Evolutionary conservation across 2,113 vertebrate genomes (phyloP).

Genomic region (Stegostoma tigrinum): DNA sequence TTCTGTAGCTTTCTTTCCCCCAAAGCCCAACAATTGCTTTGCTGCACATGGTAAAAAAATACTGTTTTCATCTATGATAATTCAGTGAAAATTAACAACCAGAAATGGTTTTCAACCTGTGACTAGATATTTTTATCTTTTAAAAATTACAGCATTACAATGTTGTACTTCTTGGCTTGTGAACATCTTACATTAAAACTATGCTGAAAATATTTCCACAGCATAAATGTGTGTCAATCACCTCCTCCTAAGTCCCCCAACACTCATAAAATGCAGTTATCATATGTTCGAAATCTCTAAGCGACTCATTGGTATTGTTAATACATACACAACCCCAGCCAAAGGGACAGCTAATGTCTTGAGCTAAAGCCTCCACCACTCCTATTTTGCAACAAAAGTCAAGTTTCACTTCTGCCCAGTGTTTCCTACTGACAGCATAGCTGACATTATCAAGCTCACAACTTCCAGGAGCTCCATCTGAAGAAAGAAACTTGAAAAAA

Average conservation of each 20-base stretch:
- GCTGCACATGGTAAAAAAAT: not conserved
- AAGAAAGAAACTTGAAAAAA: not conserved
- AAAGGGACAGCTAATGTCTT: not conserved
- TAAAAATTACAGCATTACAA: not conserved
- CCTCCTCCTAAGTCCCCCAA: not conserved
- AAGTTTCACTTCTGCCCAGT: not conserved
- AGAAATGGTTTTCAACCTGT: not conserved
- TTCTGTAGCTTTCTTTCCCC: not conserved
- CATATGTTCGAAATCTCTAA: not conserved
- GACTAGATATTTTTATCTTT: not conserved
- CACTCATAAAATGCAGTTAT: not conserved
- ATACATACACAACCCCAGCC: not conserved
- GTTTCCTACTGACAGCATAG: not conserved
- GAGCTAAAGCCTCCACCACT: not conserved
- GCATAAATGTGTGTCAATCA: constrained; percentile 13
- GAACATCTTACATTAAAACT: not conserved
- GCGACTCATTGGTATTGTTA: not conserved
- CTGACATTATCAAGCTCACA: not conserved
- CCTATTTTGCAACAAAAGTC: not conserved
- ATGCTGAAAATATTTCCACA: constrained; percentile 1
- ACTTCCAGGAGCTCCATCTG: not conserved
- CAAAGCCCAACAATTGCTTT: not conserved
- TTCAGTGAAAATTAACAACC: not conserved
- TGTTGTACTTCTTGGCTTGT: not conserved
- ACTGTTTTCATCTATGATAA: not conserved